Evolutionary conservation across 2,888 invertebrate species (phyloP).

Genomic region (Fragum whitleyi): DNA sequence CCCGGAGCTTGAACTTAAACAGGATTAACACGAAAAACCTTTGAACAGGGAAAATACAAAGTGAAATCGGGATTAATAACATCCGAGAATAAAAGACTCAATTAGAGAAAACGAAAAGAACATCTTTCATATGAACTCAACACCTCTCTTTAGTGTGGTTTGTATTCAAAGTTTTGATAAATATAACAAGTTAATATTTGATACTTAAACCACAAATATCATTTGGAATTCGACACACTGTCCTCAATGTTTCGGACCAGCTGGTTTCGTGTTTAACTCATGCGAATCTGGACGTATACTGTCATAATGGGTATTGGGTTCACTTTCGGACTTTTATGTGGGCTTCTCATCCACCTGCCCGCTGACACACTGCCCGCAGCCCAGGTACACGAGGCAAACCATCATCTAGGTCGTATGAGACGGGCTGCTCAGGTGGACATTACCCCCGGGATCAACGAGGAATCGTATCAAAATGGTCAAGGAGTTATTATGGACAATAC

Average conservation of each 20-base stretch:
- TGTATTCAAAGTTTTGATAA: not conserved
- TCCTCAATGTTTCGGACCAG: slow-evolving; percentile 7
- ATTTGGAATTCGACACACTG: not conserved
- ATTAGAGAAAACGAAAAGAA: not conserved
- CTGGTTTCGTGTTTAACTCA: slow-evolving; percentile 11
- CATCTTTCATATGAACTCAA: not conserved
- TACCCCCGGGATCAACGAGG: not conserved
- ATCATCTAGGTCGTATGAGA: slow-evolving; percentile 43
- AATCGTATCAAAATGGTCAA: not conserved
- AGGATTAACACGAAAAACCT: not conserved
- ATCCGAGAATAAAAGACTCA: not conserved
- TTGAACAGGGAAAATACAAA: not conserved
- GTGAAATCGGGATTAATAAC: not conserved
- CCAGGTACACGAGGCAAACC: slow-evolving; percentile 34
- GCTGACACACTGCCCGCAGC: slow-evolving; percentile 72
- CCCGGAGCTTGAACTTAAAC: slow-evolving; percentile 4
- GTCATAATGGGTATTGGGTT: slow-evolving; percentile 62
- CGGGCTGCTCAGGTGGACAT: slow-evolving; percentile 37
- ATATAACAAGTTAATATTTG: not conserved
- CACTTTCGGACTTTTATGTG: slow-evolving; percentile 75
- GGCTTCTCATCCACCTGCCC: slow-evolving; percentile 76
- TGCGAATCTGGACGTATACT: slow-evolving; percentile 18
- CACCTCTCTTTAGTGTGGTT: not conserved
- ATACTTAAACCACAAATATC: not conserved
- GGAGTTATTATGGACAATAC: slow-evolving; percentile 22